Percentiles rank a stretch among this genome's conserved stretches.
phyloP scores from a whole-genome alignment of 2,888 invertebrate species.

The Vannuccia rotundouncinata region DNA sequence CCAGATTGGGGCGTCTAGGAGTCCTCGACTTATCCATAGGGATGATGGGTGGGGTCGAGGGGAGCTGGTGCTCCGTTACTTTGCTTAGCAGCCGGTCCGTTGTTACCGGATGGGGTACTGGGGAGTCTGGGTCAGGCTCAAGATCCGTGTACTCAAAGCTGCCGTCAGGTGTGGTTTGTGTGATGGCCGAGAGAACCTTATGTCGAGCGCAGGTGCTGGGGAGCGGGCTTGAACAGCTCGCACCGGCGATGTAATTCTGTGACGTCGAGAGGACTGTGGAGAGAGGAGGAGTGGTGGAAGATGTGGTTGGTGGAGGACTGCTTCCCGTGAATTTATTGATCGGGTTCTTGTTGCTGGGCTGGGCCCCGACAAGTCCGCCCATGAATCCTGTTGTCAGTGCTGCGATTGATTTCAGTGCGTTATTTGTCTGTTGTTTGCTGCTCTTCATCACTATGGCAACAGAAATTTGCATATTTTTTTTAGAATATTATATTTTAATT shows the following conservation, averaged over 20 bases:
- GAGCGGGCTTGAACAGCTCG: neutral
- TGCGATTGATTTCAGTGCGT: slow-evolving; percentile 38
- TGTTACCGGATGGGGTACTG: neutral
- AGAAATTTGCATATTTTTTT: no score
- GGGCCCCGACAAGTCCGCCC: slow-evolving; percentile 37
- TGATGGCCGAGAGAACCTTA: neutral
- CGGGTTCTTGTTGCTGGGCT: slow-evolving; percentile 18
- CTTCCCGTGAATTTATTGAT: slow-evolving; percentile 28
- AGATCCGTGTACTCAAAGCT: neutral
- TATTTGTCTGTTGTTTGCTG: slow-evolving; percentile 38
- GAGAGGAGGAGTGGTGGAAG: no score
- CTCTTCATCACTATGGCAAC: slow-evolving; percentile 36
- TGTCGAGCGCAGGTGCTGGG: neutral
- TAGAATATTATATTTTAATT: no score
- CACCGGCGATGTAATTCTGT: neutral
- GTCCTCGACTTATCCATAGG: neutral
- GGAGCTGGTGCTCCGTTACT: neutral
- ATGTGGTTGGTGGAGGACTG: slow-evolving; percentile 22
- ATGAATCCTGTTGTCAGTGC: slow-evolving; percentile 38
- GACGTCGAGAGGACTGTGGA: neutral
- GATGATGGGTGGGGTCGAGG: neutral
- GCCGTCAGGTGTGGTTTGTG: neutral
- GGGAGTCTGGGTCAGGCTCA: neutral
- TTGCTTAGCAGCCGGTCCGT: neutral
- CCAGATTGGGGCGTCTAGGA: neutral